Evolutionary conservation across 2,797 vertebrate genomes (phyloP).

Genomic region (Oryzias dopingdopingensis): DNA sequence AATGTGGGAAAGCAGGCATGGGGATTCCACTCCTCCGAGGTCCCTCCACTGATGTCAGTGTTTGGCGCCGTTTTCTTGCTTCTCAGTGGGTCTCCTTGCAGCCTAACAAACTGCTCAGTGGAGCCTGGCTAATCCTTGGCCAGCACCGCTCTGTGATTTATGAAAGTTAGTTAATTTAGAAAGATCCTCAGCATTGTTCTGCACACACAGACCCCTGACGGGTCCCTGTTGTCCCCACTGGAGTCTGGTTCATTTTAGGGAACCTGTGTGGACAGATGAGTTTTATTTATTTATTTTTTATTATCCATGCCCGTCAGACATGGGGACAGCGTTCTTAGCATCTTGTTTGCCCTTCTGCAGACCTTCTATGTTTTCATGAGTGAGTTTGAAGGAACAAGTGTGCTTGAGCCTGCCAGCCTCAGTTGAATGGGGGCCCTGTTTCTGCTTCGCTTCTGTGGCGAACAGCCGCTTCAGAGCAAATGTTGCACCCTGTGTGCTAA

Average conservation of each 20-base stretch:
- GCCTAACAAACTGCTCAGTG: conserved; percentile 75
- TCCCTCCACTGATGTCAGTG: conserved; percentile 66
- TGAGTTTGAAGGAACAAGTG: conserved; percentile 55
- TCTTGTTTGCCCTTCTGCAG: conserved; percentile 60
- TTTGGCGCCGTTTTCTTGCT: conserved; percentile 54
- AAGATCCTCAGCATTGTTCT: conserved; percentile 61
- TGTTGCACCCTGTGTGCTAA: conserved; percentile 67
- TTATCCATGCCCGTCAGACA: conserved; percentile 23
- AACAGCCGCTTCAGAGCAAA: conserved; percentile 73
- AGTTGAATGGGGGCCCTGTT: conserved; percentile 73
- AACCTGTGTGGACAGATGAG: conserved; percentile 27
- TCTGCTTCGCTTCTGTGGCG: conserved; percentile 44
- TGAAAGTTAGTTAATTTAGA: conserved; percentile 75
- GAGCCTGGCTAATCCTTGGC: conserved; percentile 74
- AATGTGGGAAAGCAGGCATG: conserved; percentile 50
- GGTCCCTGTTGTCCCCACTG: conserved; percentile 42
- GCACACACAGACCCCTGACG: conserved; percentile 37
- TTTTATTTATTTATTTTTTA: neutral
- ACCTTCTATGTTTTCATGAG: conserved; percentile 42
- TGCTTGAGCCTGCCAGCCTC: conserved; percentile 55
- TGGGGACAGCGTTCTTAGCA: conserved; percentile 34
- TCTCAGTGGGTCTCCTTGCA: conserved; percentile 60
- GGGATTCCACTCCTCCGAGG: conserved; percentile 36
- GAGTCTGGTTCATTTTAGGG: conserved; percentile 47
- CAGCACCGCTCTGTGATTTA: conserved; percentile 69